These are phyloP conservation scores for Homarus gammarus DNA, from an alignment of 2,888 invertebrate genomes.

Conservation along the genomic window DNA sequence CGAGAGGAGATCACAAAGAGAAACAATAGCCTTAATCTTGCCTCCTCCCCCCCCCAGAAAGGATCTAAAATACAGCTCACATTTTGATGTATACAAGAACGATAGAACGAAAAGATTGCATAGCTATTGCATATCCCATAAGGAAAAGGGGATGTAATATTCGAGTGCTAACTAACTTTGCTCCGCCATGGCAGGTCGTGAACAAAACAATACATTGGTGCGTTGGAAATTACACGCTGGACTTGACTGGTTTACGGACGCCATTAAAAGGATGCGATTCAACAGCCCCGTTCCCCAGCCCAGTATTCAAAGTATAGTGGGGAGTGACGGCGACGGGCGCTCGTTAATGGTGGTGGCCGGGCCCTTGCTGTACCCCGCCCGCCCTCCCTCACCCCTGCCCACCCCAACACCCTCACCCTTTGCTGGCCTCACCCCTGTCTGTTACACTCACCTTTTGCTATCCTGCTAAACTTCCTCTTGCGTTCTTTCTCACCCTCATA, in stretches of 20 bases:
- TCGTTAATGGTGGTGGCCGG: background rate
- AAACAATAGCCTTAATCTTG: no score
- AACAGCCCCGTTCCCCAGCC: constrained; percentile 38
- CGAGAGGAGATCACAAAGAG: no score
- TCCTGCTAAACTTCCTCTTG: background rate
- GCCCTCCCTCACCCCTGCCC: background rate
- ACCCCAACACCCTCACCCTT: background rate
- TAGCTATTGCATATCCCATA: background rate
- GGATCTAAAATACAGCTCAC: no score
- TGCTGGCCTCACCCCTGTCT: background rate
- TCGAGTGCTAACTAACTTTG: constrained; percentile 45
- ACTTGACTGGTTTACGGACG: constrained; percentile 62
- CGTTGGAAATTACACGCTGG: constrained; percentile 57
- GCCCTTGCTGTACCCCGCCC: background rate
- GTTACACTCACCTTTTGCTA: background rate
- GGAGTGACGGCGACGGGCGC: constrained; percentile 33
- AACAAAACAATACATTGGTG: constrained; percentile 64
- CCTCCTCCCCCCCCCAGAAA: background rate
- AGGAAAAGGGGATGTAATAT: constrained; percentile 45
- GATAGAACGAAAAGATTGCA: no score
- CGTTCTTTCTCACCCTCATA: background rate
- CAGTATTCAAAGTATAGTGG: constrained; percentile 45
- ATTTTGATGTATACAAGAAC: background rate
- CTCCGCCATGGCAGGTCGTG: constrained; percentile 41
- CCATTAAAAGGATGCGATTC: constrained; percentile 58